Percentiles rank a stretch among this genome's conserved stretches.
Evolutionary conservation across 2,113 vertebrate genomes (phyloP).

Genomic region (Tachysurus vachellii): DNA sequence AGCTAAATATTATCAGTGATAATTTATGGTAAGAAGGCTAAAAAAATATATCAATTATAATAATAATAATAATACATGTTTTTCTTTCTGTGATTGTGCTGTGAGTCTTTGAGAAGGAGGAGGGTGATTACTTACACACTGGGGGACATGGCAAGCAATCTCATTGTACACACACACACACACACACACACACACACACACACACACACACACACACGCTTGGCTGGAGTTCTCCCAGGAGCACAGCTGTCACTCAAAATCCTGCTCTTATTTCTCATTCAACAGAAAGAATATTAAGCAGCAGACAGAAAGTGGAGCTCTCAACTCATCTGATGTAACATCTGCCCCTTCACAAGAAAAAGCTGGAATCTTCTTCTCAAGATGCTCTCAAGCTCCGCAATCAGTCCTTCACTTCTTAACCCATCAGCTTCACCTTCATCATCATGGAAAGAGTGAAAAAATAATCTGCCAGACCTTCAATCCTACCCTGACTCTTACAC

Average conservation of each 20-base stretch:
- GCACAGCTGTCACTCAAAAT: not conserved
- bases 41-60: not conserved
- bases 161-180: conserved; percentile 19
- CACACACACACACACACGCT: conserved; percentile 37
- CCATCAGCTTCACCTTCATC: not conserved
- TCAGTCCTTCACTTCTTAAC: not conserved
- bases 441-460: not conserved
- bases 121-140: not conserved
- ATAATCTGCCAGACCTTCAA: not conserved
- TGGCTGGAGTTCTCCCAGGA: not conserved
- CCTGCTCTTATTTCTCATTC: not conserved
- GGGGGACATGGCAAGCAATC: not conserved
- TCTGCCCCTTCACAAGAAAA: not conserved
- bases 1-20: not conserved
- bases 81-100: not conserved
- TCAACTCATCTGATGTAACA: not conserved
- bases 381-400: not conserved
- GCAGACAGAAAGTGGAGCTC: not conserved
- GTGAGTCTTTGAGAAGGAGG: not conserved
- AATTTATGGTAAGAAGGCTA: not conserved
- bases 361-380: not conserved
- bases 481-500: not conserved
- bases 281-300: not conserved
- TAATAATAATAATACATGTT: no score
- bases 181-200: conserved; percentile 43